These are phyloP conservation scores for Carpatolechia fugitivella DNA, from an alignment of 2,888 invertebrate genomes.

Conservation along the genomic window DNA sequence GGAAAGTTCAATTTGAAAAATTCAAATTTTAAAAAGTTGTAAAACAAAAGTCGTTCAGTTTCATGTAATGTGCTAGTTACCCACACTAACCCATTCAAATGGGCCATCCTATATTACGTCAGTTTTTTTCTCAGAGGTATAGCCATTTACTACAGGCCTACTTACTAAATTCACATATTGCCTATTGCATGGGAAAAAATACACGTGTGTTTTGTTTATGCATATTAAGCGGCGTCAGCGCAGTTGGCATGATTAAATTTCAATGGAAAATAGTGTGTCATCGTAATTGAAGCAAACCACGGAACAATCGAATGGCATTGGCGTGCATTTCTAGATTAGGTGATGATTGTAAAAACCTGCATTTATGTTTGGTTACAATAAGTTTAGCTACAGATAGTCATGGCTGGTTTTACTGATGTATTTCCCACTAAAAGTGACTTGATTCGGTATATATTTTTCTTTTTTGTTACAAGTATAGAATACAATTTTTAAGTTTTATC, in stretches of 20 bases:
- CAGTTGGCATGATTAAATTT: not conserved
- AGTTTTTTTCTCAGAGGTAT: too few relatives aligned
- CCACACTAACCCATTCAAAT: too few relatives aligned
- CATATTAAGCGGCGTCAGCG: too few relatives aligned
- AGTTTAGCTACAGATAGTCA: slow-evolving; percentile 1
- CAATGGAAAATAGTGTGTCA: not conserved
- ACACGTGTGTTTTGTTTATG: not conserved
- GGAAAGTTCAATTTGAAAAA: too few relatives aligned
- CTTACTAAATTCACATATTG: not conserved
- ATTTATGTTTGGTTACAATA: not conserved
- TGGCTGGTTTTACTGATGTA: slow-evolving; percentile 22
- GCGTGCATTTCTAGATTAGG: not conserved
- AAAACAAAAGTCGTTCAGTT: too few relatives aligned
- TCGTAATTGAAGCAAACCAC: not conserved
- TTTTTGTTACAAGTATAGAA: not conserved
- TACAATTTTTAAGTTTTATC: not conserved
- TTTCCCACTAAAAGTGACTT: slow-evolving; percentile 24
- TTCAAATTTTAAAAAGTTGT: too few relatives aligned
- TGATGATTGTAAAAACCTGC: not conserved
- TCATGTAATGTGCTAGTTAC: too few relatives aligned
- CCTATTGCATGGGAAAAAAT: not conserved
- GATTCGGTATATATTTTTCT: not conserved
- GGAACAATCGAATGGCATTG: not conserved
- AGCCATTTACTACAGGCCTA: not conserved
- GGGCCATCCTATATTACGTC: too few relatives aligned